A percentile compares a stretch with the other conserved stretches of the same genome.
These are phyloP conservation scores for Ametastegia equiseti DNA, from an alignment of 2,888 invertebrate genomes.

Conservation along the genomic window DNA sequence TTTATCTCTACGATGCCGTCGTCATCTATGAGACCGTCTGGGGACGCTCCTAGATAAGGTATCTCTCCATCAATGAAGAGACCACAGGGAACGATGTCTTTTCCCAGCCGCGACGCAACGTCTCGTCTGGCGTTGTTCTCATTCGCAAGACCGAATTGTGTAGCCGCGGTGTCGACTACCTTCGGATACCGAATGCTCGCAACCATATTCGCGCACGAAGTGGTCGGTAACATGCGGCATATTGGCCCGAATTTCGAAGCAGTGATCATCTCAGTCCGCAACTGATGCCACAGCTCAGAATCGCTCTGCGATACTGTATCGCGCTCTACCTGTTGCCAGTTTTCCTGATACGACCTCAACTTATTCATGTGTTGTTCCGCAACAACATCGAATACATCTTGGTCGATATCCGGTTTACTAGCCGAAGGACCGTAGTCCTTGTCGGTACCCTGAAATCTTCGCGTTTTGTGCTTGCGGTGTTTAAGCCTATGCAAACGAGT, in stretches of 20 bases:
- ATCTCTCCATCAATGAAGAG: not conserved
- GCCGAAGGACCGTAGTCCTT: conserved; percentile 18
- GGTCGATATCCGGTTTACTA: not conserved
- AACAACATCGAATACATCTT: not conserved
- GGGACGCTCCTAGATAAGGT: not conserved
- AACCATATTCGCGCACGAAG: conserved; percentile 48
- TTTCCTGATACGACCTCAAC: no score
- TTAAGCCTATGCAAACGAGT: no score
- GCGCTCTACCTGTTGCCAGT: no score
- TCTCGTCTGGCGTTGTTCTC: not conserved
- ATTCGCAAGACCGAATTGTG: not conserved
- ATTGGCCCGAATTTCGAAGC: no score
- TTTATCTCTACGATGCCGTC: conserved; percentile 19
- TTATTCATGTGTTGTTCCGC: not conserved
- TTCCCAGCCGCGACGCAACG: not conserved
- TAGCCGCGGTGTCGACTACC: conserved; percentile 4
- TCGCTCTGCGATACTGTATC: no score
- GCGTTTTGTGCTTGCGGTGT: not conserved
- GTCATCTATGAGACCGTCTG: conserved; percentile 1
- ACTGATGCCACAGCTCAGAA: no score
- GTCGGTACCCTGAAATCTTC: not conserved
- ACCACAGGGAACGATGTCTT: no score
- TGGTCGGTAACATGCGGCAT: no score
- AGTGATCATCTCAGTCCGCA: no score
- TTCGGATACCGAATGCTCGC: conserved; percentile 52